These are phyloP conservation scores for Dryoscopus gambensis DNA, from an alignment of 2,113 vertebrate species.

Conservation along the genomic window DNA sequence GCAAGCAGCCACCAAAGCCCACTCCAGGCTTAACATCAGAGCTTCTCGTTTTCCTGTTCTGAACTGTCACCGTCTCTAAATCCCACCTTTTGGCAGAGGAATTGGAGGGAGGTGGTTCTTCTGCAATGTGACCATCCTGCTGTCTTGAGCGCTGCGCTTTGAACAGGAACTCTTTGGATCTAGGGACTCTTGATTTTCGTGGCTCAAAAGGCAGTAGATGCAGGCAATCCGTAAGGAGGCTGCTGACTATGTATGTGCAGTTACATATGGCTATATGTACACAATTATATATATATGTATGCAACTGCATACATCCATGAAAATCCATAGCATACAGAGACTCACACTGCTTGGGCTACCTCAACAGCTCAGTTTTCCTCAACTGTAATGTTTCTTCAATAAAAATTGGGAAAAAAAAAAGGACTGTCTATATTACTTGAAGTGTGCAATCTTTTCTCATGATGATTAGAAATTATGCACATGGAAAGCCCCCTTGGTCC, in stretches of 20 bases:
- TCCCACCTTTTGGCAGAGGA: not conserved
- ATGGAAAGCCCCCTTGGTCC: not conserved
- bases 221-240: not conserved
- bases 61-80: not conserved
- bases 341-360: not conserved
- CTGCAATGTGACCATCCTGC: not conserved
- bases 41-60: not conserved
- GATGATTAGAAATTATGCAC: not conserved
- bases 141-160: not conserved
- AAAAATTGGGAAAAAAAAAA: not conserved
- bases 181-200: not conserved
- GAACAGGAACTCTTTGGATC: not conserved
- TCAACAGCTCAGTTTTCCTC: not conserved
- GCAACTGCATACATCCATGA: not conserved
- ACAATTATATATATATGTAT: too few species aligned
- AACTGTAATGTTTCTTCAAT: not conserved
- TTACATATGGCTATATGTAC: not conserved
- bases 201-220: not conserved
- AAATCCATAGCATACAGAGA: not conserved
- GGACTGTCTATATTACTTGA: not conserved
- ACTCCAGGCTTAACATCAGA: rapidly evolving
- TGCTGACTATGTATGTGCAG: not conserved
- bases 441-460: not conserved
- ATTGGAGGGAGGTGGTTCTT: not conserved
- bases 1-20: not conserved